Evolutionary conservation across 2,113 vertebrate species (phyloP).

Genomic region (Ptilorrhoa leucosticta): DNA sequence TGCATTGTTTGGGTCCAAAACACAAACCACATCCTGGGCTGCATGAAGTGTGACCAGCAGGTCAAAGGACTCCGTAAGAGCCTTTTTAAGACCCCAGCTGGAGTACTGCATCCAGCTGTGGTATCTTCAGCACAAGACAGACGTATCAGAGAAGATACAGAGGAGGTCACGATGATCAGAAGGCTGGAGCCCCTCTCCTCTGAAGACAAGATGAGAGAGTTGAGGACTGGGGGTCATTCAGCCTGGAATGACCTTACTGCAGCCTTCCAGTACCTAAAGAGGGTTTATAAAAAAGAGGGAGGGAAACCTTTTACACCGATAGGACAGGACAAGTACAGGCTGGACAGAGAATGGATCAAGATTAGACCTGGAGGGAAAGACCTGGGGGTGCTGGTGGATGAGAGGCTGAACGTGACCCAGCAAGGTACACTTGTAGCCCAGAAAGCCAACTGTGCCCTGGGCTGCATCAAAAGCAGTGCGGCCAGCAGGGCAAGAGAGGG

Average conservation of each 20-base stretch:
- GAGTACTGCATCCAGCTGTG: background rate
- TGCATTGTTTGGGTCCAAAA: background rate
- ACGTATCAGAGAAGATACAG: background rate
- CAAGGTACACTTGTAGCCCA: background rate
- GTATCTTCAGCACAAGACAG: background rate
- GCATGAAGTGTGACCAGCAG: background rate
- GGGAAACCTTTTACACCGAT: background rate
- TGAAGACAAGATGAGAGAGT: background rate
- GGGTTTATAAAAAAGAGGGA: background rate
- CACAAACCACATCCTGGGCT: background rate
- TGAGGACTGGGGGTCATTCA: background rate
- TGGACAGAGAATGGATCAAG: background rate
- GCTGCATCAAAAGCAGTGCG: background rate
- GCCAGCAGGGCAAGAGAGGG: accelerated
- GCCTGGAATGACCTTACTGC: background rate
- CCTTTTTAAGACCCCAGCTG: background rate
- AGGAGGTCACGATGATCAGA: background rate
- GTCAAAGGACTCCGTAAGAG: background rate
- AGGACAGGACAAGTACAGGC: background rate
- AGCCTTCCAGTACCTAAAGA: background rate
- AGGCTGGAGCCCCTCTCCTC: background rate
- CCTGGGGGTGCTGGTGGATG: background rate
- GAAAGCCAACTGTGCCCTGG: background rate
- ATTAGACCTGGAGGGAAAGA: background rate
- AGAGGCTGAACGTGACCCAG: background rate